A percentile compares a stretch with the other conserved stretches of the same genome.
Conservation (phyloP, 2,113 vertebrate genomes). For the Oreochromis tanganicae region DNA sequence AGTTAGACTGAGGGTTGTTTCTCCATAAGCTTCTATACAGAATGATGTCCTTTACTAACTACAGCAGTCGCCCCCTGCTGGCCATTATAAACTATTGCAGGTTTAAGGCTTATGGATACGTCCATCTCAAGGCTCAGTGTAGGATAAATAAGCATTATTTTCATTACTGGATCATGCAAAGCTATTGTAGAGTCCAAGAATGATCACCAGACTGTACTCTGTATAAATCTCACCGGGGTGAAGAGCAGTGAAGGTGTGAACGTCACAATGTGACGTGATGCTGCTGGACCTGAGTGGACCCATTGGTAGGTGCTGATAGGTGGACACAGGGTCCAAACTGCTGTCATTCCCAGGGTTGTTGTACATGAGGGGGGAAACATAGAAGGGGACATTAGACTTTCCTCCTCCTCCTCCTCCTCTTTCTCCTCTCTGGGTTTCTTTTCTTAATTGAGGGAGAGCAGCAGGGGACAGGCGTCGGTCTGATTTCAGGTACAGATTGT, state of each 20-base stretch:
- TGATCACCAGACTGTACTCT: not conserved
- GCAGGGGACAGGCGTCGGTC: constrained; percentile 47
- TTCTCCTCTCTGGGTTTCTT: constrained; percentile 28
- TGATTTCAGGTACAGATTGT: constrained; percentile 73
- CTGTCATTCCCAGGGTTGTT: not conserved
- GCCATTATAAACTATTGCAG: not conserved
- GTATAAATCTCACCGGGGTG: not conserved
- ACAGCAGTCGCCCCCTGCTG: not conserved
- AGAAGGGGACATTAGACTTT: constrained; percentile 11
- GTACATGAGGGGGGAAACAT: not conserved
- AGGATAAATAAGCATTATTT: not conserved
- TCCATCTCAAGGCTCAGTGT: not conserved
- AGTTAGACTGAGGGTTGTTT: not conserved
- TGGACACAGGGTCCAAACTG: not conserved
- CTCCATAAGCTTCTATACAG: not conserved
- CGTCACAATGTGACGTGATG: not conserved
- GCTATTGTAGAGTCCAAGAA: not conserved
- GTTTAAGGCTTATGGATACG: not conserved
- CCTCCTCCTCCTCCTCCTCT: not conserved
- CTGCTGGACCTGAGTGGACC: not conserved
- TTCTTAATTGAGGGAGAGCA: constrained; percentile 24
- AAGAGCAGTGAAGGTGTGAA: not conserved
- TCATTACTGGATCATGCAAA: not conserved
- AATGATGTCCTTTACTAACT: not conserved
- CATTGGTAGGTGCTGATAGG: constrained; percentile 23